A percentile compares a stretch with the other conserved stretches of the same genome.
These are phyloP conservation scores for Pantala flavescens DNA, from an alignment of 1,140 invertebrate species.

Conservation along the genomic window DNA sequence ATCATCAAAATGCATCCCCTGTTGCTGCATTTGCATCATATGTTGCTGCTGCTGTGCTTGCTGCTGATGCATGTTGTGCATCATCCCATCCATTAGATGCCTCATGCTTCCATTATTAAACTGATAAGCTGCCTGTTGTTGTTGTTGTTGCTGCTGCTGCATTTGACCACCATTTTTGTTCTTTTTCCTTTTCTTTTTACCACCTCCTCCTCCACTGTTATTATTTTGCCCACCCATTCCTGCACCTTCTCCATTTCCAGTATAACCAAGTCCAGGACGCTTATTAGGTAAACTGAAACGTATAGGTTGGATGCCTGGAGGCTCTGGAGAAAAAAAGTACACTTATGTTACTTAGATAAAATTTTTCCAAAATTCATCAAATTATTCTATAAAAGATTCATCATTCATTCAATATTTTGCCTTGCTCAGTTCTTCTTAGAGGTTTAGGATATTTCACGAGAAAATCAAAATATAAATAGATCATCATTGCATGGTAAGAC, in stretches of 20 bases:
- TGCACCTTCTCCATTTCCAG: slow-evolving; percentile 24
- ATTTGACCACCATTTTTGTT: slow-evolving; percentile 45
- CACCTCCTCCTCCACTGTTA: slow-evolving; percentile 28
- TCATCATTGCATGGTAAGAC: too few species aligned
- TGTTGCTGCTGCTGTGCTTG: background rate
- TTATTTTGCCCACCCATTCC: background rate
- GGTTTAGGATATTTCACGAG: too few species aligned
- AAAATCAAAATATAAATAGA: too few species aligned
- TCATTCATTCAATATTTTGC: too few species aligned
- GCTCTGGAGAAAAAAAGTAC: background rate
- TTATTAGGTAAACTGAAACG: slow-evolving; percentile 49
- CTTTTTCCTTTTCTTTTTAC: slow-evolving; percentile 64
- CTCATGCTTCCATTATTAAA: background rate
- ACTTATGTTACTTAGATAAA: background rate
- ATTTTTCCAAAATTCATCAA: too few species aligned
- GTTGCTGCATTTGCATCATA: background rate
- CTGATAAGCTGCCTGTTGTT: background rate
- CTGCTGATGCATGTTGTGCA: background rate
- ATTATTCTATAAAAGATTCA: too few species aligned
- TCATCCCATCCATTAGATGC: background rate
- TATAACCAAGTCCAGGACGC: slow-evolving; percentile 38
- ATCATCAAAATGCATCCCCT: background rate
- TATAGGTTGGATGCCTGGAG: slow-evolving; percentile 29
- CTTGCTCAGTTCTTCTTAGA: too few species aligned
- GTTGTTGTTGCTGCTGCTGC: background rate